Percentiles rank a stretch among this genome's conserved stretches.
These are phyloP conservation scores for Amphipoea lucens DNA, from an alignment of 2,888 invertebrate species.

Conservation along the genomic window DNA sequence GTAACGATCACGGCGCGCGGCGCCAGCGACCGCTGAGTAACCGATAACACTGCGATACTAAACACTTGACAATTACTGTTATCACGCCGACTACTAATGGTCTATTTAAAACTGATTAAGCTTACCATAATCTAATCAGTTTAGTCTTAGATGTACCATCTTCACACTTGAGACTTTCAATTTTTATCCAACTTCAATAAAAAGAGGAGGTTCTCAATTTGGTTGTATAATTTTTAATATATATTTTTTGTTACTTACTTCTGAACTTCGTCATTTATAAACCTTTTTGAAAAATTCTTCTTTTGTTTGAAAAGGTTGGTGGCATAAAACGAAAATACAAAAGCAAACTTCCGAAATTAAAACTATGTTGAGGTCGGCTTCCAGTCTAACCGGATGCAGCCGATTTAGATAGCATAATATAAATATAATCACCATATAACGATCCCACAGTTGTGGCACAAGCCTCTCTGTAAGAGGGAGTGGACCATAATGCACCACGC, in stretches of 20 bases:
- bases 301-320: not conserved
- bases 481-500: no score
- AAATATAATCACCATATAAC: no score
- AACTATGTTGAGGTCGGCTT: no score
- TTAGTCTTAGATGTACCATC: slow-evolving; percentile 14
- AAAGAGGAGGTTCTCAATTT: not conserved
- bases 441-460: no score
- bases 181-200: no score
- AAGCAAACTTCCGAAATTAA: no score
- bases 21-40: slow-evolving; percentile 10
- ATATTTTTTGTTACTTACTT: no score
- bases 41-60: slow-evolving; percentile 25
- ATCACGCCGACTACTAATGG: slow-evolving; percentile 2
- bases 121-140: slow-evolving; percentile 25
- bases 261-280: not conserved
- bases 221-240: no score
- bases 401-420: no score
- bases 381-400: no score
- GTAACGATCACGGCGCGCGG: not conserved
- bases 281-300: not conserved
- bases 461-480: no score
- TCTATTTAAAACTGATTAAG: slow-evolving; percentile 44
- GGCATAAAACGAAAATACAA: no score
- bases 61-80: slow-evolving; percentile 17
- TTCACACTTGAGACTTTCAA: not conserved